Evolutionary conservation across 2,888 invertebrate genomes (phyloP), one percentile per base, ranked within the genome.

Genomic region (Pelosia muscerda): DNA sequence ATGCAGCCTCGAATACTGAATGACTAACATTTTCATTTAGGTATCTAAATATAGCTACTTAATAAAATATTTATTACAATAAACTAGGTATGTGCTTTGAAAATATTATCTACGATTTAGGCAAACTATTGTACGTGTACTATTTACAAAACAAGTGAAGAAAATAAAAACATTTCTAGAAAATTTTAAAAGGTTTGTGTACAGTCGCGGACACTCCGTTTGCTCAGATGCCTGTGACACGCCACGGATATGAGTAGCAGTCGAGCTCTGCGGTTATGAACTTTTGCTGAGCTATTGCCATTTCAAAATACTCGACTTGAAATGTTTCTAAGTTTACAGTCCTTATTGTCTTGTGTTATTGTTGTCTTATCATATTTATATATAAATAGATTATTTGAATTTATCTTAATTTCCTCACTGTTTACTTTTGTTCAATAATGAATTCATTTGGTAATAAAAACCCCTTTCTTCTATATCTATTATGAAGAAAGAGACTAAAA

Each of bases 181-280:
- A 77, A 74, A 70, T 64, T 55, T 66, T 68, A 67, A 58, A 69
- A 61, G 42, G 56, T 68, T 79, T 77, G 68, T 72, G 64, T 60
- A 22, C 53, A 25, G 58, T 59, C 25, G 66, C 60, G 61, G 42
- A 58, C 58, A 69, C 66, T 66, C 62, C 42, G 62, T 72, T 72
- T 66, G 60, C n/a, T n/a, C 15, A 58, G 53, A 71, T 73, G 74
- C 62, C 57, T 57, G 66, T 75, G 73, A 67, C 79, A 79, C 65
- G 79, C 73, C 38, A 81, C 75, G 79, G 79, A 76, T 76, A 75
- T 76, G 76, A 68, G 65, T 63, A 73, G 60, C 71, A 57, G 53
- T 71, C 34, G 65, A 53, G 60, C 61, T 63, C 62, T 72, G 56
- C 69, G 75, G 79, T 77, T 77, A 79, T 79, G 79, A 81, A 77